These are phyloP conservation scores for Camponotus fellah DNA, from an alignment of 2,888 invertebrate genomes.

Conservation along the genomic window DNA sequence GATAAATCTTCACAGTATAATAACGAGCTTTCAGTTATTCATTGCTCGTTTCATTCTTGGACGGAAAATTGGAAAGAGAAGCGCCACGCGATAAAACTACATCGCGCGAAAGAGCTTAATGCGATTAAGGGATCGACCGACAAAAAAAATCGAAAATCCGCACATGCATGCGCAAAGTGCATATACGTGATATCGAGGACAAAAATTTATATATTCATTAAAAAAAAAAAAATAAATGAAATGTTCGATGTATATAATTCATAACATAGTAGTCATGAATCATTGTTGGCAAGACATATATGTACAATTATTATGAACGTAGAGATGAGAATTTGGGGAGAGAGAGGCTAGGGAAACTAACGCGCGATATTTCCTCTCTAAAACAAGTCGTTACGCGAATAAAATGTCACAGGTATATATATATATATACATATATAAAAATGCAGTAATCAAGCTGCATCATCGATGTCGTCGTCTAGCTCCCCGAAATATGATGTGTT, in stretches of 20 bases:
- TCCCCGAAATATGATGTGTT: slow-evolving; percentile 53
- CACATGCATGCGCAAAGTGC: background rate
- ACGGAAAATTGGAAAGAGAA: background rate
- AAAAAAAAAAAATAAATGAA: background rate
- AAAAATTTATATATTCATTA: background rate
- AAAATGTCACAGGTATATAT: background rate
- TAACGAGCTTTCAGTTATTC: background rate
- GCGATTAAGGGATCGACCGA: slow-evolving; percentile 25
- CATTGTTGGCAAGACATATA: background rate
- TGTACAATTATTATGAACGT: slow-evolving; percentile 5
- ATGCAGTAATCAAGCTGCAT: slow-evolving; percentile 13
- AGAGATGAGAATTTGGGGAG: background rate
- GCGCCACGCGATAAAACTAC: background rate
- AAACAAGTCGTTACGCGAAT: background rate
- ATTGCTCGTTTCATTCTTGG: slow-evolving; percentile 4
- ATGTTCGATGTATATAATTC: slow-evolving; percentile 28
- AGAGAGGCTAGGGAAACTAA: background rate
- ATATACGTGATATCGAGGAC: background rate
- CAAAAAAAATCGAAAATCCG: background rate
- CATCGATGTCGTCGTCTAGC: slow-evolving; percentile 57
- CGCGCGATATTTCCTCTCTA: background rate
- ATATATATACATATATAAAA: background rate
- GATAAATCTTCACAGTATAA: slow-evolving; percentile 13
- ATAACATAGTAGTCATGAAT: slow-evolving; percentile 1
- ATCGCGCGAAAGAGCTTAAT: slow-evolving; percentile 15